These are phyloP conservation scores for Empis livida DNA, from an alignment of 2,888 invertebrate genomes.

Conservation along the genomic window DNA sequence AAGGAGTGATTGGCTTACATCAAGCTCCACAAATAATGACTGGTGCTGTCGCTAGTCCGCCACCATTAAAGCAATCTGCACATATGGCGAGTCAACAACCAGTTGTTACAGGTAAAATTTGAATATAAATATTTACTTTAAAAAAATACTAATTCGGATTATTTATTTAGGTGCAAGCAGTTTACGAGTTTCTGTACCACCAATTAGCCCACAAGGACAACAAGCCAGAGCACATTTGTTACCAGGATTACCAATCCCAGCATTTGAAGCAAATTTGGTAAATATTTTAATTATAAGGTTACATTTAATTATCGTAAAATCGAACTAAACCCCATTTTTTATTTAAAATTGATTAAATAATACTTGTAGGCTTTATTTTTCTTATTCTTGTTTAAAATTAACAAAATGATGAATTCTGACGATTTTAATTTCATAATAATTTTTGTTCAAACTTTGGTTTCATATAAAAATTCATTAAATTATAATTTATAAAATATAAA, in stretches of 20 bases:
- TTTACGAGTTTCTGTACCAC: conserved; percentile 45
- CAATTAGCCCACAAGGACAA: conserved; percentile 47
- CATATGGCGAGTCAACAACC: conserved; percentile 36
- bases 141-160: no score
- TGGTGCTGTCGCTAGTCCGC: conserved; percentile 43
- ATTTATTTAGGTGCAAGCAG: conserved; percentile 35
- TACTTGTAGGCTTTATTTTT: no score
- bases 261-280: conserved; percentile 59
- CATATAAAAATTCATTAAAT: no score
- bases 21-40: conserved; percentile 38
- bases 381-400: no score
- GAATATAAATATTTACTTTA: neutral
- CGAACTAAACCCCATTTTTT: no score
- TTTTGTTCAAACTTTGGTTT: no score
- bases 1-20: conserved; percentile 29
- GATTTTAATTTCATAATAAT: no score
- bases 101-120: conserved; percentile 32
- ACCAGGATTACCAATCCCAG: conserved; percentile 45
- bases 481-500: neutral
- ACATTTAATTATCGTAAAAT: no score
- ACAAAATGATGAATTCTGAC: no score
- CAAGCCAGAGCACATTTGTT: conserved; percentile 40
- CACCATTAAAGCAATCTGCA: conserved; percentile 37
- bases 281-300: conserved; percentile 32
- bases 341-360: no score